Conservation (phyloP, 1,140 invertebrate genomes). For the Spodoptera frugiperda region DNA sequence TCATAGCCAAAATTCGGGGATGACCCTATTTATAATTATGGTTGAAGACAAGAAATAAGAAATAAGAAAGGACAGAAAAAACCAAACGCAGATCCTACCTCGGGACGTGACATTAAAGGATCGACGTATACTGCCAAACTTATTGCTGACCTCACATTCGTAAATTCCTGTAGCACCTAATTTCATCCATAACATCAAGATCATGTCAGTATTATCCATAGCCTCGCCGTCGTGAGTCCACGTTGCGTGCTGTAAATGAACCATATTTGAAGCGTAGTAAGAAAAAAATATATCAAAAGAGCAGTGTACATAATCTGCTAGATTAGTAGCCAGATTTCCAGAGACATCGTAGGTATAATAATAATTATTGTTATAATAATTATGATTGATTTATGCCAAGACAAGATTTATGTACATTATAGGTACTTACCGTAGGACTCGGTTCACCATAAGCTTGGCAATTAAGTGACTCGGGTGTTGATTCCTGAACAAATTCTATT, state of each 20-base stretch:
- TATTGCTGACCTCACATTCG: slow-evolving; percentile 61
- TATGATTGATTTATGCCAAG: too few relatives aligned
- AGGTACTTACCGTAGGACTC: slow-evolving; percentile 53
- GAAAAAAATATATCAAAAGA: too few relatives aligned
- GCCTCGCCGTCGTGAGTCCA: slow-evolving; percentile 57
- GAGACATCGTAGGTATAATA: too few relatives aligned
- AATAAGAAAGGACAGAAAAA: background rate
- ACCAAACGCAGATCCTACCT: slow-evolving; percentile 46
- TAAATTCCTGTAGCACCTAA: slow-evolving; percentile 57
- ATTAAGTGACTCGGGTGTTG: slow-evolving; percentile 33
- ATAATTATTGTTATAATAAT: too few relatives aligned
- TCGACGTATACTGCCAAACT: slow-evolving; percentile 58
- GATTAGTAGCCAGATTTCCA: too few relatives aligned
- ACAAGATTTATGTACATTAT: too few relatives aligned
- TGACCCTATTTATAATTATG: too few relatives aligned
- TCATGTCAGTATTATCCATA: slow-evolving; percentile 44
- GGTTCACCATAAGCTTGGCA: slow-evolving; percentile 56
- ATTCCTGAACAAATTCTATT: background rate
- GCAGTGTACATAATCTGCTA: too few relatives aligned
- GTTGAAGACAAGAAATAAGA: background rate
- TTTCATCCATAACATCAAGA: slow-evolving; percentile 49
- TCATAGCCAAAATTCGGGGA: too few relatives aligned
- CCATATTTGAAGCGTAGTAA: too few relatives aligned
- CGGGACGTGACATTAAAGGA: slow-evolving; percentile 53
- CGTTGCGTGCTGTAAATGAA: slow-evolving; percentile 39